A percentile compares a stretch with the other conserved stretches of the same genome.
Evolutionary conservation across 2,888 invertebrate genomes (phyloP).

Genomic region (Hipparchia semele): DNA sequence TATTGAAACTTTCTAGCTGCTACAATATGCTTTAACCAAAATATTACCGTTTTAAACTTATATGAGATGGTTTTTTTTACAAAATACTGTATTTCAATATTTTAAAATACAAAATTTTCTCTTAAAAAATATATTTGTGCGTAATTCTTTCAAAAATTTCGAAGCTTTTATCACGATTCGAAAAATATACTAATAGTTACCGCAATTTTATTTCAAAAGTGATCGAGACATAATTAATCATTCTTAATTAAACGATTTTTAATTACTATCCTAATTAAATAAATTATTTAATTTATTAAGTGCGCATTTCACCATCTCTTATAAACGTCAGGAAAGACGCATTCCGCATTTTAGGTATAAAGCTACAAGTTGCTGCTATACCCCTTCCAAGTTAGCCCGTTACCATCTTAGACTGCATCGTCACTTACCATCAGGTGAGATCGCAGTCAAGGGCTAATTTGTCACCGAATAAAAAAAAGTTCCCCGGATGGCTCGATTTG

Average conservation of each 20-base stretch:
- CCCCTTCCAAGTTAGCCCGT: no score
- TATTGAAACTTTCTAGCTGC: background rate
- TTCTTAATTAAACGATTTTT: background rate
- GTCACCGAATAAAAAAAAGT: no score
- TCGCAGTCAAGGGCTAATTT: no score
- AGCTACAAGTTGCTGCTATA: no score
- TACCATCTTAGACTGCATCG: no score
- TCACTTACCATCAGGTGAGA: no score
- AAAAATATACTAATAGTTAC: background rate
- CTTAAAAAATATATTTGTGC: constrained; percentile 19
- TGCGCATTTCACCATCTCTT: no score
- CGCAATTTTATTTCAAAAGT: background rate
- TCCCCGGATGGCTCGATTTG: no score
- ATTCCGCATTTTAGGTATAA: no score
- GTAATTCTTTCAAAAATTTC: constrained; percentile 2
- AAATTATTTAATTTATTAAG: no score
- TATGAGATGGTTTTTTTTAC: background rate
- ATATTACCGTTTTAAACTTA: background rate
- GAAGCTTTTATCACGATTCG: background rate
- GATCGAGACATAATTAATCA: background rate
- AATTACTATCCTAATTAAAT: no score
- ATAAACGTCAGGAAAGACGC: no score
- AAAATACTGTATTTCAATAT: background rate
- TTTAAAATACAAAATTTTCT: background rate
- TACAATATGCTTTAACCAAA: background rate